Conservation (phyloP, 2,888 invertebrate genomes). For the Resseliella maxima region DNA sequence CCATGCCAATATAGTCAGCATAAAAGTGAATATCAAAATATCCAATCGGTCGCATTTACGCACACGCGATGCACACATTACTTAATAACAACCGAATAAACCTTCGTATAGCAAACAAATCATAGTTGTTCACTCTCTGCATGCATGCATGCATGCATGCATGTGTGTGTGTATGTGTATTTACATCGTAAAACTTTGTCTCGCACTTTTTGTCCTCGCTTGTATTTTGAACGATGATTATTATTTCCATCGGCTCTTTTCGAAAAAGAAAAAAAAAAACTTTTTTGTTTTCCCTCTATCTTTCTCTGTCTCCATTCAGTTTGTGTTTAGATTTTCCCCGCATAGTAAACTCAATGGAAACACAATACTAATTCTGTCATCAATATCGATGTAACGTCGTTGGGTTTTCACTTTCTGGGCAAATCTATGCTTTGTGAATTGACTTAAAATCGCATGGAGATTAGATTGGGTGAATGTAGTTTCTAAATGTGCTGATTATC, state of each 20-base stretch:
- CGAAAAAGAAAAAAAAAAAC: no score
- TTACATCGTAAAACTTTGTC: slow-evolving; percentile 4
- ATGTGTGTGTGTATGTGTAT: no score
- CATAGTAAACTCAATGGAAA: no score
- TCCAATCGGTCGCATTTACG: slow-evolving; percentile 5
- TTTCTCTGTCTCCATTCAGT: not conserved
- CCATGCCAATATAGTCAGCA: not conserved
- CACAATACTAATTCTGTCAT: no score
- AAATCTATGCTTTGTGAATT: no score
- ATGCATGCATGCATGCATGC: no score
- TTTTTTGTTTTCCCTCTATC: not conserved
- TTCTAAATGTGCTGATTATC: slow-evolving; percentile 23
- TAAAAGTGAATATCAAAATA: not conserved
- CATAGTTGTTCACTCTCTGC: not conserved
- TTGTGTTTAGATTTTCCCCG: no score
- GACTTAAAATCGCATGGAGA: not conserved
- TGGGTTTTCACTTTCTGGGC: no score
- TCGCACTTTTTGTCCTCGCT: not conserved
- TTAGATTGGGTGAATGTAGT: not conserved
- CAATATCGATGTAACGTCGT: no score
- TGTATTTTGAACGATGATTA: slow-evolving; percentile 15
- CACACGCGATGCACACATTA: slow-evolving; percentile 53
- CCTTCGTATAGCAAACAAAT: not conserved
- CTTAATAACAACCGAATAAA: slow-evolving; percentile 51
- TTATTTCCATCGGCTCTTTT: slow-evolving; percentile 4